Evolutionary conservation across 2,113 vertebrate species (phyloP).

Genomic region (Baryphthengus martii): DNA sequence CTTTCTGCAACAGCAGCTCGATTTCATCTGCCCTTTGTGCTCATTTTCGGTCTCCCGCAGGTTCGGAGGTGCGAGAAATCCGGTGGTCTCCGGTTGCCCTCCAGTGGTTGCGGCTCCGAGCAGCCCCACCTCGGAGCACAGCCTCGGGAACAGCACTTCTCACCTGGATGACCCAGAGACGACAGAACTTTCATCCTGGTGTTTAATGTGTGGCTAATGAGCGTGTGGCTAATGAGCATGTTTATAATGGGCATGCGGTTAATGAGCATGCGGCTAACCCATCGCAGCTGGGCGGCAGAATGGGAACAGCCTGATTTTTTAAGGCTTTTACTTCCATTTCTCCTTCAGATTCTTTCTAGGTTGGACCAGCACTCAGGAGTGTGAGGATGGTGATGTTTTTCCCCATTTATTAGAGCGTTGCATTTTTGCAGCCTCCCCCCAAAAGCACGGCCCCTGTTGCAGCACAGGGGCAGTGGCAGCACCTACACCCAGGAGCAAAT

Average conservation of each 20-base stretch:
- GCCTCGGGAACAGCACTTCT: background rate
- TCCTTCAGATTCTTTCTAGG: background rate
- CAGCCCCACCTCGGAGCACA: background rate
- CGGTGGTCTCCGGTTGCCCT: background rate
- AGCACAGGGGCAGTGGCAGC: accelerated
- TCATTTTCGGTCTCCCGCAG: accelerated
- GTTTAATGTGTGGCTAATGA: background rate
- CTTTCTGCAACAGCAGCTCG: accelerated
- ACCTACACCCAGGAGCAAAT: accelerated
- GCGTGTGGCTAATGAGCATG: background rate
- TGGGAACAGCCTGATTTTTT: background rate
- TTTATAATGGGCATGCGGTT: accelerated
- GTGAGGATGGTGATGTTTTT: accelerated
- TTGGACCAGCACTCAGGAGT: accelerated
- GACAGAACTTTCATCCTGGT: too few species aligned
- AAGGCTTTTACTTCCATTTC: background rate
- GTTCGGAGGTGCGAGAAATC: background rate
- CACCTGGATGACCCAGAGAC: background rate
- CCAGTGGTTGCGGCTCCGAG: background rate
- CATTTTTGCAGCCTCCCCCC: background rate
- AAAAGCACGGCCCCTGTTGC: accelerated
- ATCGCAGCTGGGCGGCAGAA: accelerated
- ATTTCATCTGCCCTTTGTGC: background rate
- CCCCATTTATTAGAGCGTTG: background rate
- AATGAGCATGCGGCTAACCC: background rate